phyloP scores from a whole-genome alignment of 2,888 invertebrate species.

The Epinotia demarniana region DNA sequence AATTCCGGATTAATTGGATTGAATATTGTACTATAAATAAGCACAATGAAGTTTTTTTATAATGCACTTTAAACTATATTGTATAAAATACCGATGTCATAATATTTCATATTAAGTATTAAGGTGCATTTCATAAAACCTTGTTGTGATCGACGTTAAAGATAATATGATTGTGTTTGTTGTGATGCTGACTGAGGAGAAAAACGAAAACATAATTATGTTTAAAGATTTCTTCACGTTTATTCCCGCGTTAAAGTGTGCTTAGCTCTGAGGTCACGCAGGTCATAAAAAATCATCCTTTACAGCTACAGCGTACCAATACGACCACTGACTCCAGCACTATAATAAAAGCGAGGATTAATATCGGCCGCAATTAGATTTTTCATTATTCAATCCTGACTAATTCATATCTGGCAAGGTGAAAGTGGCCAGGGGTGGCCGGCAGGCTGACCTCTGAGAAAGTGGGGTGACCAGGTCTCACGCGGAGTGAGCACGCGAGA shows the following conservation, averaged over 20 bases:
- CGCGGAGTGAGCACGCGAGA: conserved; percentile 58
- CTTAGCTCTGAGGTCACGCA: background rate
- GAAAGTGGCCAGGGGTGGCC: conserved; percentile 53
- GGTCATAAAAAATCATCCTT: background rate
- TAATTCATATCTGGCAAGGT: conserved; percentile 46
- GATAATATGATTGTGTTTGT: too few species aligned
- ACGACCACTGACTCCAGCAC: conserved; percentile 49
- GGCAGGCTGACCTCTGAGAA: conserved; percentile 58
- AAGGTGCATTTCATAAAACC: too few species aligned
- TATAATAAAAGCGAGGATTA: background rate
- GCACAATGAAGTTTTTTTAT: too few species aligned
- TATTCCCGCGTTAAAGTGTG: background rate
- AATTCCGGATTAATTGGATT: too few species aligned
- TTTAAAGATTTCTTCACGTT: background rate
- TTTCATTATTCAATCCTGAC: conserved; percentile 29
- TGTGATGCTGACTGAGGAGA: too few species aligned
- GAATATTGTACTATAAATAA: too few species aligned
- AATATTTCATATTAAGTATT: too few species aligned
- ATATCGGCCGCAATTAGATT: conserved; percentile 8
- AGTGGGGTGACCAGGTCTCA: conserved; percentile 57
- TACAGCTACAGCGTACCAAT: background rate
- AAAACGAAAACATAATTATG: too few species aligned
- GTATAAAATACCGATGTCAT: too few species aligned
- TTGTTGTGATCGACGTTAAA: too few species aligned
- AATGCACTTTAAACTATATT: too few species aligned